phyloP scores from a whole-genome alignment of 2,113 vertebrate genomes.

The Melanotaenia duboulayi region DNA sequence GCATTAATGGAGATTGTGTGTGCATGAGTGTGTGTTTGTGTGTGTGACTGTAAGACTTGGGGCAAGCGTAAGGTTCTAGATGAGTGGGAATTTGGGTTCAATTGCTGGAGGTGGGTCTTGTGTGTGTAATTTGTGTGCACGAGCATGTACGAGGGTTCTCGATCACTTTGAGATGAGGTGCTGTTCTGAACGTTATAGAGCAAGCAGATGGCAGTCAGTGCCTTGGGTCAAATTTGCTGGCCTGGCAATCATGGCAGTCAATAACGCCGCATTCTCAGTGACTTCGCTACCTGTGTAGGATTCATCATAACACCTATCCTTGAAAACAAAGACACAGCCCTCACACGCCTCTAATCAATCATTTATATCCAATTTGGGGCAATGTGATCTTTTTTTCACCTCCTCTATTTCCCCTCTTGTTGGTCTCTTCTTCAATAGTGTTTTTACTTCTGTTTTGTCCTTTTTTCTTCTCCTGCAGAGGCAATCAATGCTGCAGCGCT shows the following conservation, averaged over 20 bases:
- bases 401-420: slow-evolving; percentile 56
- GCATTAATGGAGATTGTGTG: slow-evolving; percentile 82
- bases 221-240: slow-evolving; percentile 86
- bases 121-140: slow-evolving; percentile 51
- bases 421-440: slow-evolving; percentile 53
- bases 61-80: slow-evolving; percentile 47
- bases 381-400: slow-evolving; percentile 62
- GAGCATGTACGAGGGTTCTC: slow-evolving; percentile 43
- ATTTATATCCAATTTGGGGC: slow-evolving; percentile 84
- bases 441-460: slow-evolving; percentile 70
- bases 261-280: slow-evolving; percentile 79
- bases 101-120: slow-evolving; percentile 34
- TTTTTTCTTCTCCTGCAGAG: slow-evolving; percentile 69
- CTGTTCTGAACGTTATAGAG: slow-evolving; percentile 61
- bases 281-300: slow-evolving; percentile 78
- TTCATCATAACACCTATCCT: slow-evolving; percentile 73
- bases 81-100: slow-evolving; percentile 41
- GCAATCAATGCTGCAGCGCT: slow-evolving; percentile 81
- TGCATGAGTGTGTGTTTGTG: slow-evolving; percentile 44
- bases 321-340: slow-evolving; percentile 73
- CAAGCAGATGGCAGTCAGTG: slow-evolving; percentile 72
- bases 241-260: slow-evolving; percentile 85
- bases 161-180: slow-evolving; percentile 57
- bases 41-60: slow-evolving; percentile 46
- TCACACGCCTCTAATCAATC: slow-evolving; percentile 85